These are phyloP conservation scores for Drosophila affinis DNA, from an alignment of 2,888 invertebrate species.

Conservation along the genomic window DNA sequence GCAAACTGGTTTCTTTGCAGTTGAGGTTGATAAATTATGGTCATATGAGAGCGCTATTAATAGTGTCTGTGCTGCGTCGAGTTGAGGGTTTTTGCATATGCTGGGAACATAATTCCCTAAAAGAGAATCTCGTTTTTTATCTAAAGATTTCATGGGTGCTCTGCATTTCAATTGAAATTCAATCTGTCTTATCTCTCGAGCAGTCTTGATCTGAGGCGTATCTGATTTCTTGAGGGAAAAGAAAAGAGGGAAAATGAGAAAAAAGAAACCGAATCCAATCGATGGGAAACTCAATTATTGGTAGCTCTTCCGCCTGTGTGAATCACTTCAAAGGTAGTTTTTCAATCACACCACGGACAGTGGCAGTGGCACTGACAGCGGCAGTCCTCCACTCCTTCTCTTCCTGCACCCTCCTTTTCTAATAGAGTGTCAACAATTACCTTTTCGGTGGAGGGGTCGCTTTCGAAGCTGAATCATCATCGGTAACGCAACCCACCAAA, in stretches of 20 bases:
- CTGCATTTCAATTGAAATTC: constrained; percentile 39
- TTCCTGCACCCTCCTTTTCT: background rate
- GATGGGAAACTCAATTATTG: constrained; percentile 44
- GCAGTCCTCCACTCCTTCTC: too few relatives aligned
- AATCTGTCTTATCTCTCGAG: constrained; percentile 35
- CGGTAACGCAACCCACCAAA: constrained; percentile 18
- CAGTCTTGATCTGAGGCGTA: background rate
- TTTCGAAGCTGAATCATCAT: constrained; percentile 33
- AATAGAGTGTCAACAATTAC: constrained; percentile 51
- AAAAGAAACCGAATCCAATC: constrained; percentile 23
- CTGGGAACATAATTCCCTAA: constrained; percentile 35
- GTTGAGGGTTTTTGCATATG: constrained; percentile 30
- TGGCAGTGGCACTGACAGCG: background rate
- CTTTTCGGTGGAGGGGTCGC: constrained; percentile 17
- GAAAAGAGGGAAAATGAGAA: background rate
- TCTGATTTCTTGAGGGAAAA: constrained; percentile 39
- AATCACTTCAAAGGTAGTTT: constrained; percentile 48
- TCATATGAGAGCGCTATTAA: constrained; percentile 56
- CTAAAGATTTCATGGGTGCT: constrained; percentile 32
- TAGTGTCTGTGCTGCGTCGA: constrained; percentile 12
- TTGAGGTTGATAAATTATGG: constrained; percentile 70
- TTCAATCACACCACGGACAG: constrained; percentile 11
- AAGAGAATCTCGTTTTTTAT: constrained; percentile 16
- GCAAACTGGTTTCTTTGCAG: constrained; percentile 59
- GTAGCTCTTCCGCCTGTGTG: constrained; percentile 37